Percentiles rank a stretch among this genome's conserved stretches.
These are phyloP conservation scores for Caenorhabditis tropicalis DNA, from an alignment of 1,140 invertebrate species.

Conservation along the genomic window DNA sequence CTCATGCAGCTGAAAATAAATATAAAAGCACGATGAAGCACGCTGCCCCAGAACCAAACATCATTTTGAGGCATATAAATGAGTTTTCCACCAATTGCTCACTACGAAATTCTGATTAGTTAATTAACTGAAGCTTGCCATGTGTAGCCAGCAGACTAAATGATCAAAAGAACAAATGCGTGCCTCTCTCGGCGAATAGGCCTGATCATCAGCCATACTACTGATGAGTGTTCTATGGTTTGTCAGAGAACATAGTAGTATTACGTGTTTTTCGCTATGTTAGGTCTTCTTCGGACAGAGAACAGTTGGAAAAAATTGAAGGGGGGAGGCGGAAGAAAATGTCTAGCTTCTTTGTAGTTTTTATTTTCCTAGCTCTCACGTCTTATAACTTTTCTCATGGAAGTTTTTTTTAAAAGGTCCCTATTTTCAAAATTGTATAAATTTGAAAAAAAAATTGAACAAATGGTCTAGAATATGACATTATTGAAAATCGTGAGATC, in stretches of 20 bases:
- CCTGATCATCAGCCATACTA: background rate
- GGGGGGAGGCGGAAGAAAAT: background rate
- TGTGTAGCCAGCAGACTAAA: background rate
- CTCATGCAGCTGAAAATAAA: constrained; percentile 16
- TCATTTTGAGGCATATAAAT: background rate
- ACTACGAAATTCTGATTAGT: background rate
- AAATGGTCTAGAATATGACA: too few species aligned
- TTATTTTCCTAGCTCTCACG: background rate
- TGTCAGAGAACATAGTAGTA: background rate
- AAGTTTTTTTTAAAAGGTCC: too few species aligned
- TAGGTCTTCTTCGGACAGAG: background rate
- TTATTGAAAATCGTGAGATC: too few species aligned
- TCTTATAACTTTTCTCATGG: too few species aligned
- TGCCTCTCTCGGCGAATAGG: background rate
- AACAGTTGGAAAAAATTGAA: background rate
- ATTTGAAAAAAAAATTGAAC: too few species aligned
- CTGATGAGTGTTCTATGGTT: constrained; percentile 29
- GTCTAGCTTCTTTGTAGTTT: background rate
- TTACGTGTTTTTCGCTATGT: constrained; percentile 7
- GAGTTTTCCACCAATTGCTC: background rate
- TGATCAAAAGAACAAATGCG: constrained; percentile 30
- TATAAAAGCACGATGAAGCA: background rate
- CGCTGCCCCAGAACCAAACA: background rate
- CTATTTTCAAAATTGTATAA: too few species aligned
- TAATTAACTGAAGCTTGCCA: background rate